Conservation (phyloP, 1,140 invertebrate genomes). For the Bombus waltoni region DNA sequence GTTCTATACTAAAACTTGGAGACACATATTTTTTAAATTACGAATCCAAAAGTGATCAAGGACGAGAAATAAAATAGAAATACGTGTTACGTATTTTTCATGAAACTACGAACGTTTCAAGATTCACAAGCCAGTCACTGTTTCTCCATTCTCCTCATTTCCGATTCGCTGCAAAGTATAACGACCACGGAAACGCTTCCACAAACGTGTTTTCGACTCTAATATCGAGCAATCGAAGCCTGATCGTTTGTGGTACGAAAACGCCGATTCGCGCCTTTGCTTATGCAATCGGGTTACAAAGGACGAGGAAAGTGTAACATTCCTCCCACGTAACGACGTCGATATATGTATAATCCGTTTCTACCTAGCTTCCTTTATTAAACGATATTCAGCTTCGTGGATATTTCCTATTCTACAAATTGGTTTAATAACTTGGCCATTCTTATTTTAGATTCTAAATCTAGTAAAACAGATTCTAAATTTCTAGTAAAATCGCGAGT, state of each 20-base stretch:
- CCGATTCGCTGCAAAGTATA: background rate
- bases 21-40: background rate
- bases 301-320: background rate
- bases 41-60: no score
- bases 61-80: no score
- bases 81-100: background rate
- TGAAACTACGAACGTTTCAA: background rate
- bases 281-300: background rate
- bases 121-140: background rate
- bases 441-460: no score
- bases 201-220: background rate
- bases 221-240: background rate
- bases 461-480: no score
- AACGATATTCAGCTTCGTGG: background rate
- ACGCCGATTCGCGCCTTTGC: background rate
- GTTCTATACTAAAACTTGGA: background rate
- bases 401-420: background rate
- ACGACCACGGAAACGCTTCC: background rate
- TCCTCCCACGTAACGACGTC: background rate
- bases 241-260: background rate
- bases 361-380: background rate
- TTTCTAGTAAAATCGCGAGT: background rate
- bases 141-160: background rate
- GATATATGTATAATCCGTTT: background rate
- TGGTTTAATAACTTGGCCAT: background rate